Base-by-base conservation (phyloP, 2,797 vertebrate genomes). In the Sorex maritimensis region DNA sequence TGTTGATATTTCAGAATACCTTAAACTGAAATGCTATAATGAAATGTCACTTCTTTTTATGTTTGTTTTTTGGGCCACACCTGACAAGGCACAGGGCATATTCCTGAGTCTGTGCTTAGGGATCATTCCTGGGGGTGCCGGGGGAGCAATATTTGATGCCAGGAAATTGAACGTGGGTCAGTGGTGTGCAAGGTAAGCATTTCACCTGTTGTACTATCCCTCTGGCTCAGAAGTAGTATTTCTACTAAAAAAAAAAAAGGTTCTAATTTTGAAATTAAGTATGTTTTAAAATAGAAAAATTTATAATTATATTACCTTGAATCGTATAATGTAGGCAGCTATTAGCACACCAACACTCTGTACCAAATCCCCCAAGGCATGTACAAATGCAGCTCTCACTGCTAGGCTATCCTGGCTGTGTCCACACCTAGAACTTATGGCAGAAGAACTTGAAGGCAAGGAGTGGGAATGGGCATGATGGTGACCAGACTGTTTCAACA, bases 291-390 rank as follows among this genome's bases (percentile, higher is more conserved):
- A 73, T 14, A 81, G 77, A 80, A 95, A 88, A 79, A 68, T 4
- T 6, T 72, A 67, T 7, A 24, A 78, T 58, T 9, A 2, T 63
- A 41, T 93, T 96, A 99, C 99, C 99, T 99, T 99, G 78, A 99
- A 99, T 88, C 99, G 98, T 96, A 99, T 99, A 85, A 99, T 98
- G 95, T 99, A 99, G 0, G 99, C 99, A 23, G 99, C 99, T 21
- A 99, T 98, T 0, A 99, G 99, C 61, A 99, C 99, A 1, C 99
- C 99, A 0, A 99, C 97, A 44, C 99, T 99, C 96, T 99, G 99
- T 0, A 99, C 98, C 94, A 99, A 98, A 97, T 99, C 99, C 28
- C 99, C 99, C 86, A 99, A 95, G 52, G 99, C 99, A 0, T 99
- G 99, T 24, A 99, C 99, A 96, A 99, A 99, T 0, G 99, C 99